Evolutionary conservation across 2,888 invertebrate genomes (phyloP).

Genomic region (Noctua janthe): DNA sequence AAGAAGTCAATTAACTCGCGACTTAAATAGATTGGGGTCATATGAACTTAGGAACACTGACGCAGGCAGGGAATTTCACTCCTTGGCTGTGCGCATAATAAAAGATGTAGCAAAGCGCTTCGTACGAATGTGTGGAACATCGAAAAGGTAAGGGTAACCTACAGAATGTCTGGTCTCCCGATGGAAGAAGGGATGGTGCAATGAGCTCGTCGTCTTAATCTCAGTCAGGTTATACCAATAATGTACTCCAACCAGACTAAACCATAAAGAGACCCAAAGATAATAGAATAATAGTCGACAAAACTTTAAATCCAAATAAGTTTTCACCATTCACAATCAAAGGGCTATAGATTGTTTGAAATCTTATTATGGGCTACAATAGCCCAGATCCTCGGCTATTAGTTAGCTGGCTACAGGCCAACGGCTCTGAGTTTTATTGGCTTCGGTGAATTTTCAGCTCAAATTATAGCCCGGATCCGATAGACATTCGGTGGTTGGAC

Average conservation of each 20-base stretch:
- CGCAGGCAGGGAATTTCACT: too few relatives aligned
- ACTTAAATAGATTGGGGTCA: too few relatives aligned
- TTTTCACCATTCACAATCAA: conserved; percentile 55
- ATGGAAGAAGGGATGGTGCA: too few relatives aligned
- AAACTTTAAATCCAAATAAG: conserved; percentile 53
- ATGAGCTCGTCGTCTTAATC: too few relatives aligned
- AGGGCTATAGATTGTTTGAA: conserved; percentile 72
- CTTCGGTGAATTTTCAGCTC: conserved; percentile 77
- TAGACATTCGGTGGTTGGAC: conserved; percentile 68
- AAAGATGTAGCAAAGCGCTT: too few relatives aligned
- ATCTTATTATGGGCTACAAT: conserved; percentile 81
- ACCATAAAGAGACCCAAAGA: conserved; percentile 11
- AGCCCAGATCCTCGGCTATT: conserved; percentile 68
- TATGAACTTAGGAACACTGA: too few relatives aligned
- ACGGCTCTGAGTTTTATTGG: conserved; percentile 80
- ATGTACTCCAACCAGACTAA: background rate
- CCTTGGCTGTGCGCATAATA: too few relatives aligned
- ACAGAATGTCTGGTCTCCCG: too few relatives aligned
- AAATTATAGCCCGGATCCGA: conserved; percentile 77
- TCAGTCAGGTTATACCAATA: background rate
- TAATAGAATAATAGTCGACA: conserved; percentile 38
- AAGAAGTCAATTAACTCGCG: too few relatives aligned
- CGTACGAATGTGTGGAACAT: too few relatives aligned
- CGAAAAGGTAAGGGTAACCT: too few relatives aligned
- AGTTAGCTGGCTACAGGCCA: conserved; percentile 77